Base-by-base conservation (phyloP, 2,797 vertebrate species). In the Girardinus metallicus region DNA sequence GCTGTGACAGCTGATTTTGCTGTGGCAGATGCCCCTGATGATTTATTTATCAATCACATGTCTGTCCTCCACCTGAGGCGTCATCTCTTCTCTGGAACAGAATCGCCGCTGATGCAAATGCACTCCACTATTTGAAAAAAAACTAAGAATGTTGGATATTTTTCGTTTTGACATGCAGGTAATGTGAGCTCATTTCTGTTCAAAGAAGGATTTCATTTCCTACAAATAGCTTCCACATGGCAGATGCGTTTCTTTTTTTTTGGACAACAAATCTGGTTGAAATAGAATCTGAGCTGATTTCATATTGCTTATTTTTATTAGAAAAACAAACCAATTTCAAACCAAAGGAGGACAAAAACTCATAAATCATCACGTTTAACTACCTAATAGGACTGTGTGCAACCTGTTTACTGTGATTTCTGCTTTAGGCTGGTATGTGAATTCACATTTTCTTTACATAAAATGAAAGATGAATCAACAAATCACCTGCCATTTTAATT, bases 1-100 rank as follows among this genome's bases (percentile, higher is more conserved):
- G 70, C 76, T 51, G 73, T 66, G 77, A 80, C 23, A 43, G 44
- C 10, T 80, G 76, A 72, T 76, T 78, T 77, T 44, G 53, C 78
- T 70, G 75, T 43, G 51, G 51, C 51, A 68, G 77, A 77, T 78
- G 75, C 43, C 83, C 74, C 43, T 9, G 21, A 34, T 78, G 76
- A 79, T 79, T 84, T 15, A 68, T 83, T 76, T 31, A 83, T 80
- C 47, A 80, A 79, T 82, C 64, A 31, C 0, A 46, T 82, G 55
- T 76, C 47, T 51, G 29, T 36, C n/a, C 70, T 75, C 46, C 77
- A 79, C 39, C 60, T n/a, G 47, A 86, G 53, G 46, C 49, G 21
- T 7, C 43, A 11, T 64, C 47, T 76, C 60, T 51, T 68, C 9
- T 43, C 26, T 46, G 73, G 44, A 36, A 53, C 13, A 31, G 72